A percentile compares a stretch with the other conserved stretches of the same genome.
These are phyloP conservation scores for Nemurella pictetii DNA, from an alignment of 2,888 invertebrate species.

Conservation along the genomic window DNA sequence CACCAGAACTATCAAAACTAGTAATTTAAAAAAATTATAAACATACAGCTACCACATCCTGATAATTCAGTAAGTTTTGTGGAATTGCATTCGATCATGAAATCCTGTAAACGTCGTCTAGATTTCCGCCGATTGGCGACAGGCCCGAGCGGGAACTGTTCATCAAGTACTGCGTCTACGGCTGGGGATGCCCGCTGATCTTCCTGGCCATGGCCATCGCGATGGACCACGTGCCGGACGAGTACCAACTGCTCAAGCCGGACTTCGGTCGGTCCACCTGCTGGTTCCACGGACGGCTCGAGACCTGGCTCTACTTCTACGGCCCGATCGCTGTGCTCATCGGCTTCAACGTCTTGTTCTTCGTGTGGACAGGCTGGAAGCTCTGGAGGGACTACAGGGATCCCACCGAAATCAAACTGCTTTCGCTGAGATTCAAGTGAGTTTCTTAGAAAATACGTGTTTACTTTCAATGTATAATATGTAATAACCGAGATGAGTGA, in stretches of 20 bases:
- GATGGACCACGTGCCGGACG: slow-evolving; percentile 59
- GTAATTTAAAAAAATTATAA: no score
- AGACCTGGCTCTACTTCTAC: slow-evolving; percentile 68
- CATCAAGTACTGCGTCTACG: slow-evolving; percentile 60
- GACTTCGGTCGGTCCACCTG: slow-evolving; percentile 62
- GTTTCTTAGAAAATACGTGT: no score
- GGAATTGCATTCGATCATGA: no score
- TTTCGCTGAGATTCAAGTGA: slow-evolving; percentile 56
- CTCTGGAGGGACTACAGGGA: slow-evolving; percentile 56
- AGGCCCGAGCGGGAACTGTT: slow-evolving; percentile 56
- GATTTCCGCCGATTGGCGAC: no score
- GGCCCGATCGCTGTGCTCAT: slow-evolving; percentile 66
- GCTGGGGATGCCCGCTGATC: slow-evolving; percentile 61
- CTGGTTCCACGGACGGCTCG: slow-evolving; percentile 66
- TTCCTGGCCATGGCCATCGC: slow-evolving; percentile 58
- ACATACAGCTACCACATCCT: no score
- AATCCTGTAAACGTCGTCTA: no score
- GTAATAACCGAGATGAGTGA: no score
- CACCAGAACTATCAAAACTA: no score
- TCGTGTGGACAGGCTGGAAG: slow-evolving; percentile 60
- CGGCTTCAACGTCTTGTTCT: slow-evolving; percentile 60
- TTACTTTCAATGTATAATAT: no score
- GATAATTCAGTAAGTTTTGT: no score
- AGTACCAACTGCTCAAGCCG: slow-evolving; percentile 58
- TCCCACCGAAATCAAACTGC: slow-evolving; percentile 30